Percentiles rank a stretch among this genome's conserved stretches.
phyloP scores from a whole-genome alignment of 1,140 invertebrate genomes.

The Andricus grossulariae region DNA sequence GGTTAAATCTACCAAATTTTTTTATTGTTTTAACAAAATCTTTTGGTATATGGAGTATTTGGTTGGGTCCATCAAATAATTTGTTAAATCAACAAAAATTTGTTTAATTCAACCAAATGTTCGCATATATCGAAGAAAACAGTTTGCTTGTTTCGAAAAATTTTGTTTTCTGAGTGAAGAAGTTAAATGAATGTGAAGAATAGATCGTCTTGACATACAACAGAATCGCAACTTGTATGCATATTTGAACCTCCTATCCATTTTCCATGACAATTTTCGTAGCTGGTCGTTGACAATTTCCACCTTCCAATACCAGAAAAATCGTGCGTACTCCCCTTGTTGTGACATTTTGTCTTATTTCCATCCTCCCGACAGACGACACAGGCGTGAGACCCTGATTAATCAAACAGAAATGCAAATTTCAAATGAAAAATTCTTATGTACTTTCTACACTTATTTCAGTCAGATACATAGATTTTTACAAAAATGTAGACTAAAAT shows the following conservation, averaged over 20 bases:
- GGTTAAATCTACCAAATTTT: too few species aligned
- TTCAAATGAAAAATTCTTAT: conserved; percentile 23
- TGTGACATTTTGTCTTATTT: conserved; percentile 41
- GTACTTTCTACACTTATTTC: not conserved
- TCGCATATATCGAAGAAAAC: too few species aligned
- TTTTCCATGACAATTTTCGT: conserved; percentile 58
- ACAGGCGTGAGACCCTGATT: conserved; percentile 57
- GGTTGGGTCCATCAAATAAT: too few species aligned
- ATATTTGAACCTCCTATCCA: conserved; percentile 57
- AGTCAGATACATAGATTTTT: not conserved
- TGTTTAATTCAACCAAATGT: too few species aligned
- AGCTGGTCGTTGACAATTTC: conserved; percentile 56
- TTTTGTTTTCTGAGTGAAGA: not conserved
- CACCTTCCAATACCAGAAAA: conserved; percentile 58
- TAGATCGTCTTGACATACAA: conserved; percentile 41
- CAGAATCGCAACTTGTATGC: conserved; percentile 43
- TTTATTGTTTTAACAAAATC: not conserved
- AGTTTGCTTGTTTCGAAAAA: not conserved
- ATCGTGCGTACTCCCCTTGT: conserved; percentile 37
- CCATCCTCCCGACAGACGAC: conserved; percentile 48
- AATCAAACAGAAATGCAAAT: conserved; percentile 37
- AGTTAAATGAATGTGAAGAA: conserved; percentile 47
- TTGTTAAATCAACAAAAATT: too few species aligned
- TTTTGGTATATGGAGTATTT: not conserved
- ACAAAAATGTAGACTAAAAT: too few species aligned